These are phyloP conservation scores for Vanacampus margaritifer DNA, from an alignment of 2,113 vertebrate species.

Conservation along the genomic window DNA sequence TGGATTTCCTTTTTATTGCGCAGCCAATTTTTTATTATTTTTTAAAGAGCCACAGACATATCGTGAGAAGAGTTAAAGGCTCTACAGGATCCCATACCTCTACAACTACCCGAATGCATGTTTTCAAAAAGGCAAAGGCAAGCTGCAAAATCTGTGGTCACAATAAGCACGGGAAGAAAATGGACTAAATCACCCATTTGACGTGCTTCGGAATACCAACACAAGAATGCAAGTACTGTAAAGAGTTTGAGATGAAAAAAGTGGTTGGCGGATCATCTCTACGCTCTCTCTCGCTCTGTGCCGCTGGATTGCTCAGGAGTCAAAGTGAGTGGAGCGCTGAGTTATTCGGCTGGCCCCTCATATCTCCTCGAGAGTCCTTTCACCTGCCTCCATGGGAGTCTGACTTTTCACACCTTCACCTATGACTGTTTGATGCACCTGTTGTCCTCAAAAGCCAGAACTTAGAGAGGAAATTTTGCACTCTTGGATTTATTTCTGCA, in stretches of 20 bases:
- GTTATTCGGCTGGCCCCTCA: slow-evolving; percentile 62
- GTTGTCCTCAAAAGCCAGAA: slow-evolving; percentile 41
- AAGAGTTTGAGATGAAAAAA: slow-evolving; percentile 38
- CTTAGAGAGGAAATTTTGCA: slow-evolving; percentile 37
- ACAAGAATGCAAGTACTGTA: slow-evolving; percentile 27
- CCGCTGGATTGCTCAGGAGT: slow-evolving; percentile 60
- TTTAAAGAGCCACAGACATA: slow-evolving; percentile 14
- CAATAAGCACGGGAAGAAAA: slow-evolving; percentile 21
- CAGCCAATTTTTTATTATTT: slow-evolving; percentile 27
- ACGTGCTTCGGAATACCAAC: slow-evolving; percentile 18
- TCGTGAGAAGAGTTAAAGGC: slow-evolving; percentile 54
- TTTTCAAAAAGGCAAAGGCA: slow-evolving; percentile 35
- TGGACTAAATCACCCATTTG: slow-evolving; percentile 1
- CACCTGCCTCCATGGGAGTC: slow-evolving; percentile 35
- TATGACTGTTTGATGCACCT: slow-evolving; percentile 21
- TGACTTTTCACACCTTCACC: slow-evolving; percentile 36
- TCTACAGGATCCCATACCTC: slow-evolving; percentile 20
- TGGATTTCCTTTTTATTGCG: slow-evolving; percentile 48
- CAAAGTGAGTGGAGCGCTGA: slow-evolving; percentile 63
- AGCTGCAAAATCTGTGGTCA: slow-evolving; percentile 35
- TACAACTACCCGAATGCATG: slow-evolving; percentile 22
- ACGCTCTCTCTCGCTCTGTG: slow-evolving; percentile 24
- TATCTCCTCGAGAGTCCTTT: slow-evolving; percentile 58
- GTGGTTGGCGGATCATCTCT: slow-evolving; percentile 28
- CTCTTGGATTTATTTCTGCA: slow-evolving; percentile 24